These are phyloP conservation scores for Zaprionus taronus DNA, from an alignment of 1,140 invertebrate species.

Conservation along the genomic window DNA sequence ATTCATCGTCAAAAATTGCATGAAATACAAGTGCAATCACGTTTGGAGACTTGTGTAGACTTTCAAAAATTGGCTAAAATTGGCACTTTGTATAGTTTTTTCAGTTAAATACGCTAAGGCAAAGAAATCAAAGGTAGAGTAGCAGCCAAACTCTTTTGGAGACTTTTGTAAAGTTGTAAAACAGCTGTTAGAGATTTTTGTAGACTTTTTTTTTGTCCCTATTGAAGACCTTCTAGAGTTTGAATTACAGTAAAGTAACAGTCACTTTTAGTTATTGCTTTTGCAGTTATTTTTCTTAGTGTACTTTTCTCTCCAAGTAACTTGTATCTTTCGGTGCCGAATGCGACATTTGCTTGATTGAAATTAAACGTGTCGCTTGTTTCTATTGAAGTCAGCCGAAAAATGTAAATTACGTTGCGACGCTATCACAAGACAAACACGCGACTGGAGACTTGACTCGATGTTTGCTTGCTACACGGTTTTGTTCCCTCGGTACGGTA, in stretches of 20 bases:
- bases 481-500: background rate
- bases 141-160: background rate
- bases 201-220: background rate
- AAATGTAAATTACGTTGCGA: slow-evolving; percentile 46
- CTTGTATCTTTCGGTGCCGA: slow-evolving; percentile 16
- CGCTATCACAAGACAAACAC: slow-evolving; percentile 47
- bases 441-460: slow-evolving; percentile 22
- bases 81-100: background rate
- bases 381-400: slow-evolving; percentile 69
- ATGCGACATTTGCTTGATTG: slow-evolving; percentile 62
- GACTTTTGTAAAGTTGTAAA: background rate
- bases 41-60: slow-evolving; percentile 21
- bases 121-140: too few species aligned
- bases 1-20: background rate
- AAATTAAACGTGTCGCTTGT: slow-evolving; percentile 42
- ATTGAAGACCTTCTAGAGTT: slow-evolving; percentile 1
- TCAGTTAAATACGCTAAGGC: too few species aligned
- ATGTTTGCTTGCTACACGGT: background rate
- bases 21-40: background rate
- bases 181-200: background rate
- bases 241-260: background rate
- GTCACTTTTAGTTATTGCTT: background rate
- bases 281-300: slow-evolving; percentile 10
- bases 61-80: slow-evolving; percentile 3
- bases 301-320: slow-evolving; percentile 14